These are phyloP conservation scores for Calycopis cecrops DNA, from an alignment of 1,140 invertebrate species.

Conservation along the genomic window DNA sequence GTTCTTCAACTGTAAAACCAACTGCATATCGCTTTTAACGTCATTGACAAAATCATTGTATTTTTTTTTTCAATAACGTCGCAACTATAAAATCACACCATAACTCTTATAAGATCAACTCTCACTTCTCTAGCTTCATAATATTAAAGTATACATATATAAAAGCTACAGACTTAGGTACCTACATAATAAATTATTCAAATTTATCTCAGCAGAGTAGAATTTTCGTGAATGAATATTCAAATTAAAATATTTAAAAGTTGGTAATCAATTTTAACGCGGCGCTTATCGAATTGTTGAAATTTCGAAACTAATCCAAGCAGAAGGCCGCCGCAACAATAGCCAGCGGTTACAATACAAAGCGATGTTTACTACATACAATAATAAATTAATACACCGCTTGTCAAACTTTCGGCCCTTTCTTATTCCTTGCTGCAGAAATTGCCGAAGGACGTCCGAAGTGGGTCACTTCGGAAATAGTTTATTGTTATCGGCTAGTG, in stretches of 20 bases:
- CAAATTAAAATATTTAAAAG: too few relatives aligned
- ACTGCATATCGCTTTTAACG: neutral
- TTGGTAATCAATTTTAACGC: too few relatives aligned
- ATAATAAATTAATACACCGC: constrained; percentile 50
- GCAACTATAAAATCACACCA: too few relatives aligned
- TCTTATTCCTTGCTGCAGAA: constrained; percentile 71
- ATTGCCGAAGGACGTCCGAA: constrained; percentile 71
- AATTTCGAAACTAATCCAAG: constrained; percentile 7
- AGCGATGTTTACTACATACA: constrained; percentile 20
- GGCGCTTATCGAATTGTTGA: constrained; percentile 1
- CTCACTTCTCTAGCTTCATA: too few relatives aligned
- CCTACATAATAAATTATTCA: too few relatives aligned
- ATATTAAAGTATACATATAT: too few relatives aligned
- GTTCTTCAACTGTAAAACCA: constrained; percentile 12
- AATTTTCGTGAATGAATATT: too few relatives aligned
- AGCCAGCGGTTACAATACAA: neutral
- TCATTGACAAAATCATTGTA: too few relatives aligned
- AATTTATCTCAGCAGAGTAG: too few relatives aligned
- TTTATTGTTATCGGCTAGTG: constrained; percentile 74
- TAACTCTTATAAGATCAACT: too few relatives aligned
- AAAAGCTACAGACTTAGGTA: too few relatives aligned
- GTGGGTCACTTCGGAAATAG: constrained; percentile 74
- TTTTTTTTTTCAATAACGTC: too few relatives aligned
- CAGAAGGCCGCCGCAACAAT: constrained; percentile 5
- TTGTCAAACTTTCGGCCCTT: constrained; percentile 64